Conservation (phyloP, 1,140 invertebrate species). For the Lysiphlebus fabarum region DNA sequence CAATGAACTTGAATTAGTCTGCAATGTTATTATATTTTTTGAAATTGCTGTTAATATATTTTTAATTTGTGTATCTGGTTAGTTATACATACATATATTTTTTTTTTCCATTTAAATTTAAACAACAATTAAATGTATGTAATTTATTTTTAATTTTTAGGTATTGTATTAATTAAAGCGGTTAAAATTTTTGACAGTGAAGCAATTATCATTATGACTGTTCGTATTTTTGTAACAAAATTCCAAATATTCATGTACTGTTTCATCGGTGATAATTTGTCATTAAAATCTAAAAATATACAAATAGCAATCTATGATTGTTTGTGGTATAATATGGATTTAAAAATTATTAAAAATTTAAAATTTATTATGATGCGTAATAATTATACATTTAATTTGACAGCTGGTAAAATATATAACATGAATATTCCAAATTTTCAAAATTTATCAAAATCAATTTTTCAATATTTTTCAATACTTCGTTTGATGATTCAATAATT, state of each 20-base stretch:
- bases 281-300: conserved; percentile 3
- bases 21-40: conserved; percentile 14
- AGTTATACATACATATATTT: not conserved
- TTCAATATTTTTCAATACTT: conserved; percentile 13
- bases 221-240: not conserved
- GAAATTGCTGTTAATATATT: conserved; percentile 2
- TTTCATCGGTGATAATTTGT: conserved; percentile 7
- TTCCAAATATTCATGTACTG: conserved; percentile 13
- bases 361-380: conserved; percentile 8
- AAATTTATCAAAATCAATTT: conserved; percentile 5
- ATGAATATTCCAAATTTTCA: conserved; percentile 14
- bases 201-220: not conserved
- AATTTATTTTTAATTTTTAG: not conserved
- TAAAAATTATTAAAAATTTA: not conserved
- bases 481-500: conserved; percentile 3
- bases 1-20: conserved; percentile 13
- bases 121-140: not conserved
- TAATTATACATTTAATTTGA: conserved; percentile 15
- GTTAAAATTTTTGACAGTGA: not conserved
- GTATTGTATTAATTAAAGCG: conserved; percentile 3
- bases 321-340: conserved; percentile 19
- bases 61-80: conserved; percentile 16
- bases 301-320: conserved; percentile 12
- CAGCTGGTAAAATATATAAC: conserved; percentile 2
- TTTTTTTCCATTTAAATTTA: not conserved